Conservation (phyloP, 23 tunicate species). For the Halocynthia roretzi region DNA sequence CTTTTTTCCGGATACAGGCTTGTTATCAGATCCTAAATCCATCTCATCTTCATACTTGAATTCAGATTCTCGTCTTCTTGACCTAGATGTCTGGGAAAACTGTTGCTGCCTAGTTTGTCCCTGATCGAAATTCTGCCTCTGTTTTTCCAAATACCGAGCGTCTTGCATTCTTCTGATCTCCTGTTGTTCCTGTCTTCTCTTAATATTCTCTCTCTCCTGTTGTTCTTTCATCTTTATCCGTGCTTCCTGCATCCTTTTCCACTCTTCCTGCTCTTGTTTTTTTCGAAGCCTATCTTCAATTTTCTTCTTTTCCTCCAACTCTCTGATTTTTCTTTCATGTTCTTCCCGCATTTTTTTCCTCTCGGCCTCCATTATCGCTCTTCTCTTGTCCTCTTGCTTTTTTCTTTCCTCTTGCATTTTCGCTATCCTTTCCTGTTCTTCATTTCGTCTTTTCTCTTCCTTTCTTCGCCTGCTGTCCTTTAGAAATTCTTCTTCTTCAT, state of each 20-base stretch:
- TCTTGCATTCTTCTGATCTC: conserved; percentile 23
- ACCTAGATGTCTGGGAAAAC: neutral
- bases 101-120: neutral
- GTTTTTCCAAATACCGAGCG: neutral
- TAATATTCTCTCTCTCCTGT: conserved; percentile 19
- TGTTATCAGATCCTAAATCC: neutral
- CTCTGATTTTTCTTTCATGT: neutral
- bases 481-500: conserved; percentile 18
- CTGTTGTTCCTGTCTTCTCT: conserved; percentile 5
- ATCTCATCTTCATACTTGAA: neutral
- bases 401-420: conserved; percentile 10
- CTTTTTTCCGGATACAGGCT: neutral
- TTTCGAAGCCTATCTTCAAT: neutral
- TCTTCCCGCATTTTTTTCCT: conserved; percentile 27
- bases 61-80: neutral
- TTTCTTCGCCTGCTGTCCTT: conserved; percentile 25
- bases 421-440: conserved; percentile 23
- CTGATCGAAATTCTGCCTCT: neutral
- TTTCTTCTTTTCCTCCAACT: conserved; percentile 1
- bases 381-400: neutral
- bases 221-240: conserved; percentile 1
- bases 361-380: conserved; percentile 1
- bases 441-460: conserved; percentile 24
- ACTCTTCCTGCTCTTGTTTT: neutral
- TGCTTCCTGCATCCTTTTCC: conserved; percentile 1